A percentile compares a stretch with the other conserved stretches of the same genome.
phyloP scores from a whole-genome alignment of 2,888 invertebrate species.

The Gastrophysa polygoni region DNA sequence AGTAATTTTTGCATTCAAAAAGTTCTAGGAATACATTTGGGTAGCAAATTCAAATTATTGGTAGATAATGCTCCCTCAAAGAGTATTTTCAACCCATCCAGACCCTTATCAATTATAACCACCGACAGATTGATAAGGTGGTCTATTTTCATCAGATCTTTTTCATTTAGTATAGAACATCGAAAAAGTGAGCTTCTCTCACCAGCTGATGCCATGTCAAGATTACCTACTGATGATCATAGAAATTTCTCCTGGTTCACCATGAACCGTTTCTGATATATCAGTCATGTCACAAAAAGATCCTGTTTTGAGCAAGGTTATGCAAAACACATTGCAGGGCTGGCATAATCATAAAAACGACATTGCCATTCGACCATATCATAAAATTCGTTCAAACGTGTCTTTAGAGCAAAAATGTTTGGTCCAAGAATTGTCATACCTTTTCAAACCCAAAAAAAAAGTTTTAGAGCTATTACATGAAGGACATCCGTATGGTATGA shows the following conservation, averaged over 20 bases:
- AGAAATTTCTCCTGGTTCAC: not conserved
- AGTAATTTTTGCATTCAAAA: slow-evolving; percentile 12
- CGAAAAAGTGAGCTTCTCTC: not conserved
- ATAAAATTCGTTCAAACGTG: slow-evolving; percentile 1
- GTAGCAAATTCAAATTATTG: slow-evolving; percentile 12
- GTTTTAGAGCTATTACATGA: slow-evolving; percentile 1
- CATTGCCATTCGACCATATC: not conserved
- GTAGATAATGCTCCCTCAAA: slow-evolving; percentile 11
- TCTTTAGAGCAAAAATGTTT: slow-evolving; percentile 14
- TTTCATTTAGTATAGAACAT: slow-evolving; percentile 9
- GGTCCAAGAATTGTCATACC: slow-evolving; percentile 9
- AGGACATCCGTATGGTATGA: slow-evolving; percentile 12
- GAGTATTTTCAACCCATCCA: slow-evolving; percentile 12
- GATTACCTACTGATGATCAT: not conserved
- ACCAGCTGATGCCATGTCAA: slow-evolving; percentile 13
- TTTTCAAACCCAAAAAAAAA: not conserved
- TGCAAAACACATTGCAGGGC: slow-evolving; percentile 8
- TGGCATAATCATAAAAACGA: slow-evolving; percentile 2
- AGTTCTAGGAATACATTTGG: slow-evolving; percentile 15
- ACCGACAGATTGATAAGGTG: slow-evolving; percentile 12
- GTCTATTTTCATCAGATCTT: slow-evolving; percentile 11
- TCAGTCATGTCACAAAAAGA: not conserved
- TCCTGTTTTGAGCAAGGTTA: slow-evolving; percentile 1
- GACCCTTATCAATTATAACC: slow-evolving; percentile 1
- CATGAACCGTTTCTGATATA: slow-evolving; percentile 9